Conservation (phyloP, 2,113 vertebrate genomes). For the Chinchilla lanigera region DNA sequence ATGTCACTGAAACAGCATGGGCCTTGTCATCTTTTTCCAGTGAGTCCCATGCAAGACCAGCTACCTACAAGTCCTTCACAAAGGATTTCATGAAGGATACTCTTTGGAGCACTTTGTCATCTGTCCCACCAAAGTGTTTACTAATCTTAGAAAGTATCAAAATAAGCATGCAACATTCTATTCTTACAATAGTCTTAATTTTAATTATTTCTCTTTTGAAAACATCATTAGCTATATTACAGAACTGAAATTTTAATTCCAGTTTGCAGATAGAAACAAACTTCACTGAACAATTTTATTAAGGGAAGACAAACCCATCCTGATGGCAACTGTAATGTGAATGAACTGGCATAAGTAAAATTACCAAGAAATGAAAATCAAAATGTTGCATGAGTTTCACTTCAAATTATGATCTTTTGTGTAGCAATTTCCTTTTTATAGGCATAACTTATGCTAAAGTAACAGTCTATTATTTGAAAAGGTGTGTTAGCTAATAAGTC, state of each 20-base stretch:
- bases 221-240: background rate
- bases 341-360: background rate
- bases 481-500: background rate
- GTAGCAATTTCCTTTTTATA: background rate
- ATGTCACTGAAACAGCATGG: background rate
- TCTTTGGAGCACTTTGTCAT: background rate
- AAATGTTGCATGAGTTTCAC: background rate
- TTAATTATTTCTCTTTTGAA: background rate
- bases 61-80: background rate
- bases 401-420: background rate
- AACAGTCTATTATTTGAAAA: background rate
- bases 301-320: background rate
- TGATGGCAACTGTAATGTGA: background rate
- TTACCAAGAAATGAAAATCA: background rate
- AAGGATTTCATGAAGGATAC: background rate
- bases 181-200: background rate
- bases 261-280: slow-evolving; percentile 25
- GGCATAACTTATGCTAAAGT: background rate
- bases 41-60: background rate
- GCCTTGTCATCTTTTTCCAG: background rate
- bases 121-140: background rate
- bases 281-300: background rate
- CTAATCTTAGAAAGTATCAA: background rate
- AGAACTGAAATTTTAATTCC: background rate
- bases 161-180: background rate